Base-by-base conservation (phyloP, 1,140 invertebrate species). In the Eriosoma lanigerum region DNA sequence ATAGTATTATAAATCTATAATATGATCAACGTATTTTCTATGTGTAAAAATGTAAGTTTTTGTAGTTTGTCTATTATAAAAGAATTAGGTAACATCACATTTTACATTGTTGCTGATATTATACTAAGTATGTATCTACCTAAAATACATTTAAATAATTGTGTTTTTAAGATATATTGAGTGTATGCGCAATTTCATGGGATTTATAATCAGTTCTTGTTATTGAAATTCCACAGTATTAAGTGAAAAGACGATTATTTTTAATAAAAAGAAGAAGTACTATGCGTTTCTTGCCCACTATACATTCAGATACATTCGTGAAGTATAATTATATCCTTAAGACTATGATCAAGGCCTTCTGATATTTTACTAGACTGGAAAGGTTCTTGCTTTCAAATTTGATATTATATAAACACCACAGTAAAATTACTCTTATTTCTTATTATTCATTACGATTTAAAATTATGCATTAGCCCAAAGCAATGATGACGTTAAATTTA, bases 321-420 rank as follows among this genome's bases (percentile, higher is more conserved):
- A 68, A 21, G 38, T 4, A 4, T 68, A 68, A 48, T 70, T 70
- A 17, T 70, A 26, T 17, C 21, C 17, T 70, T 70, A 26, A 15
- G 44, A 38, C 8, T 70, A 70, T 17, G 44, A 70, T 70, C 44
- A 48, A 70, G 44, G 66, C 48, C 21, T 70, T 26, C 5, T 1
- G 6, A 48, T 46, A 4, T 44, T 70, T 50, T 70, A 70, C 24
- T 48, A 1, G 44, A 48, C 66, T 48, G 21, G 64, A 48, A 70
- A 70, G 12, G 66, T 70, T 15, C 15, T 48, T 26, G 32, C 38
- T 48, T 50, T 70, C 44, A 50, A 70, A 50, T 54, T 54, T 54
- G 8, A 9, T 10, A 26, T 29, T 29, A 29, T 19, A 60, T 38
- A 64, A 17, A 29, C 10, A 15, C n/a, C 3, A 8, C 15, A 64